Conservation (phyloP, 1,140 invertebrate genomes). For the Drosophila ambigua region DNA sequence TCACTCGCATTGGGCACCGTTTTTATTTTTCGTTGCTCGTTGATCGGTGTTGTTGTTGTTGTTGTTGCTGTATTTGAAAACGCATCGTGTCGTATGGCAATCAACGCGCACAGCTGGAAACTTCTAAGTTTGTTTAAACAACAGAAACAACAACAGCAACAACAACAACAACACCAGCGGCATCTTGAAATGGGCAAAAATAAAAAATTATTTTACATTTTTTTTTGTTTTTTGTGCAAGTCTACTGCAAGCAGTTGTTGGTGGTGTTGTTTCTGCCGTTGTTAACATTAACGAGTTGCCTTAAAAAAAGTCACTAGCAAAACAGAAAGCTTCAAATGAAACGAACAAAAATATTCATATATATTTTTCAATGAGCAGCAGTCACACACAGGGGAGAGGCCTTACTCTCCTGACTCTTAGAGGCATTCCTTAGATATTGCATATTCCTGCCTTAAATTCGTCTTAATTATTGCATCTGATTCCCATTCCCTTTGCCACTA, state of each 20-base stretch:
- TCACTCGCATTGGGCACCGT: background rate
- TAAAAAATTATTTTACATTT: conserved; percentile 40
- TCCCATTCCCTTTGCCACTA: too few relatives aligned
- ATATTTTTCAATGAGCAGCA: conserved; percentile 22
- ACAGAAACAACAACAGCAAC: background rate
- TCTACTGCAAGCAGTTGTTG: conserved; percentile 4
- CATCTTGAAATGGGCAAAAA: conserved; percentile 54
- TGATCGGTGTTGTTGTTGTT: conserved; percentile 18
- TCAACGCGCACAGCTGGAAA: conserved; percentile 76
- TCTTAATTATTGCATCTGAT: too few relatives aligned
- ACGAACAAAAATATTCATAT: conserved; percentile 18
- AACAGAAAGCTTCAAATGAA: conserved; percentile 16
- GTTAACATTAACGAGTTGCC: conserved; percentile 52
- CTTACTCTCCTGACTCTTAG: too few relatives aligned
- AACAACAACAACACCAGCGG: conserved; percentile 21
- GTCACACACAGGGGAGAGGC: too few relatives aligned
- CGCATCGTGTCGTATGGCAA: conserved; percentile 76
- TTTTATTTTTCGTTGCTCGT: background rate
- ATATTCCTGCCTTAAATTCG: too few relatives aligned
- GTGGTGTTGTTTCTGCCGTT: conserved; percentile 37
- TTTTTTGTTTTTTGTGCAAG: conserved; percentile 32
- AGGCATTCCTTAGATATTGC: too few relatives aligned
- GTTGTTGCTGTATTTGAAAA: conserved; percentile 66
- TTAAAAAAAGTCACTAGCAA: background rate
- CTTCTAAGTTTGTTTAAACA: conserved; percentile 71